Evolutionary conservation across 2,888 invertebrate species (phyloP).

Genomic region (Cheilosia vulpina): DNA sequence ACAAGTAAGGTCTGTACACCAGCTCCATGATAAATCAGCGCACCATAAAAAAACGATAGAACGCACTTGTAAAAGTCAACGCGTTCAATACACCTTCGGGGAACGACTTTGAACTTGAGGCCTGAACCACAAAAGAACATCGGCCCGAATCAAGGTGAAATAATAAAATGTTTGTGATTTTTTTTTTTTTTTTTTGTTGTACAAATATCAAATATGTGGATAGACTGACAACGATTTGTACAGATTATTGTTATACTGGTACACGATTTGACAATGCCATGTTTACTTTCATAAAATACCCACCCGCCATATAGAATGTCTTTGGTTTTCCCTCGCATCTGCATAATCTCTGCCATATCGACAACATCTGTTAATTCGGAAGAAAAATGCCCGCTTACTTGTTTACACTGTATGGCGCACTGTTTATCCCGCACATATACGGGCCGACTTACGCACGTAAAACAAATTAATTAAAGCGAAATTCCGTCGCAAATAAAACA

Average conservation of each 20-base stretch:
- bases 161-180: too few relatives aligned
- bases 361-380: background rate
- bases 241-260: background rate
- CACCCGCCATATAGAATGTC: background rate
- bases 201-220: background rate
- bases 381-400: too few relatives aligned
- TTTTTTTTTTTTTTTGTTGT: background rate
- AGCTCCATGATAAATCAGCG: too few relatives aligned
- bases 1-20: too few relatives aligned
- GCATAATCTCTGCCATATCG: background rate
- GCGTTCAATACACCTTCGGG: too few relatives aligned
- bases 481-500: constrained; percentile 14
- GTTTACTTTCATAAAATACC: background rate
- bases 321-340: background rate
- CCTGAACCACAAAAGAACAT: too few relatives aligned
- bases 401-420: too few relatives aligned
- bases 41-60: too few relatives aligned
- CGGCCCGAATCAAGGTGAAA: too few relatives aligned
- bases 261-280: background rate
- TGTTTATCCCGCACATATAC: too few relatives aligned
- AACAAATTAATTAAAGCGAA: constrained; percentile 52
- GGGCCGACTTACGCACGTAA: background rate
- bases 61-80: too few relatives aligned
- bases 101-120: too few relatives aligned
- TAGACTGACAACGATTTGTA: background rate